Base-by-base conservation (phyloP, 2,113 vertebrate species). In the Sardina pilchardus region DNA sequence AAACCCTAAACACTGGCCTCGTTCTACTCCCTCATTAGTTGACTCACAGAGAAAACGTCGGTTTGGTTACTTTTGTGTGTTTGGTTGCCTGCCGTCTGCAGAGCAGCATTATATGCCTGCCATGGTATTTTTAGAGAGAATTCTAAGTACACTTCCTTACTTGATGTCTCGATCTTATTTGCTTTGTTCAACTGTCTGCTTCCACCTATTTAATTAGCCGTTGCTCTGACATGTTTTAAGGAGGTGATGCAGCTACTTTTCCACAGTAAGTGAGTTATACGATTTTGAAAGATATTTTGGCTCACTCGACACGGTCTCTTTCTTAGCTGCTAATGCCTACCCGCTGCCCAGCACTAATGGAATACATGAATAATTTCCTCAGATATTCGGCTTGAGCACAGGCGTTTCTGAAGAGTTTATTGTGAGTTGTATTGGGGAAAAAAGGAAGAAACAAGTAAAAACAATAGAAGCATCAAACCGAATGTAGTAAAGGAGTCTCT, bases 341-440 rank as follows among this genome's bases (percentile, higher is more conserved):
- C 45, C 53, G 81, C 86, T 88, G 91, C 78, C 83, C 82, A 87
- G 83, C 82, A 87, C 92, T 91, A 92, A 93, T 90, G 90, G 90
- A 91, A 59, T 88, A 53, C 82, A 85, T 56, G 53, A 56, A 56
- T 56, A 17, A 21, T 56, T 21, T 24, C 19, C 19, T 56, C 19
- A 56, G 17, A 21, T 84, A 87, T 19, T 82, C 19, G 78, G 84
- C 82, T 82, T 75, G n/a, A 12, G 82, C 75, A 45, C 87, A 21
- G 53, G 17, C 9, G 44, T 8, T 45, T 45, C 9, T 6, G 9
- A 19, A 19, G 50, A 6, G 3, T 56, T 19, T 88, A 84, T 81
- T 82, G 78, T 82, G 82, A 86, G 85, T 84, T 53, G 63, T 85
- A 36, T 39, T 82, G 82, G n/a, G 78, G 85, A 44, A 36, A 80